A percentile compares a stretch with the other conserved stretches of the same genome.
These are phyloP conservation scores for Struthio camelus DNA, from an alignment of 2,113 vertebrate species.

Conservation along the genomic window DNA sequence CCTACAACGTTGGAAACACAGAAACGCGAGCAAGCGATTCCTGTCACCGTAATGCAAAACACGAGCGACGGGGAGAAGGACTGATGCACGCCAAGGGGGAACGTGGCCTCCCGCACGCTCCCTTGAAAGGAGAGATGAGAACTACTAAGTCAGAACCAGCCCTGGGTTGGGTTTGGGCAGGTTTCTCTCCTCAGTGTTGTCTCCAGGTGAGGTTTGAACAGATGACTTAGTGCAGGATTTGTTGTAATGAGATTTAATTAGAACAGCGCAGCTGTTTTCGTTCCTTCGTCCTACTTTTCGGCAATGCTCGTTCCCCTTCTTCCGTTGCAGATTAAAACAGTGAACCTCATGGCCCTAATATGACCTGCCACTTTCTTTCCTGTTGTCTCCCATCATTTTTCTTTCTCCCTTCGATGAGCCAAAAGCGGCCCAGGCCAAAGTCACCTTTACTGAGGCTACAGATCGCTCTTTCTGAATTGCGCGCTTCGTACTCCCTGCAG, in stretches of 20 bases:
- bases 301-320: neutral
- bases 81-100: neutral
- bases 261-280: conserved; percentile 32
- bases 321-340: neutral
- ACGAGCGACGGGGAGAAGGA: neutral
- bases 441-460: neutral
- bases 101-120: neutral
- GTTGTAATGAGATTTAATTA: conserved; percentile 6
- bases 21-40: fast-evolving
- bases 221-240: neutral
- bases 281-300: conserved; percentile 25
- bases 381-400: neutral
- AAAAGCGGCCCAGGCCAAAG: no score
- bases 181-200: neutral
- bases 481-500: neutral
- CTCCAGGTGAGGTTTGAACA: neutral
- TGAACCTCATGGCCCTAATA: neutral
- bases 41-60: neutral
- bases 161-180: neutral
- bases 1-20: neutral
- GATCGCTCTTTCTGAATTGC: neutral
- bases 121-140: neutral
- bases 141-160: neutral
- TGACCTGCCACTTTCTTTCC: neutral
- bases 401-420: neutral